Conservation (phyloP, 1,140 invertebrate species). For the Neodiprion pinetum region DNA sequence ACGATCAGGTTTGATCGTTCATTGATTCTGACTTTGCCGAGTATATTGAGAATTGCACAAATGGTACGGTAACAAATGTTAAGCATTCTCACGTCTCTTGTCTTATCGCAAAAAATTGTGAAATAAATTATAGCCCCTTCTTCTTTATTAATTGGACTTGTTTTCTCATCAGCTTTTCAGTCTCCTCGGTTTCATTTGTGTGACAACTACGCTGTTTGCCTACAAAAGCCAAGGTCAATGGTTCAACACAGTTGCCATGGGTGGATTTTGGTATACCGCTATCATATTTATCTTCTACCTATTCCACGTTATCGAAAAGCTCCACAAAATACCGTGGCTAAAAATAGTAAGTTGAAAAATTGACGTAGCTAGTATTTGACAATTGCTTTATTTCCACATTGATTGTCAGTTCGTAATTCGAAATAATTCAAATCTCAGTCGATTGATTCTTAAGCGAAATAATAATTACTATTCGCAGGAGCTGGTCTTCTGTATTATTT, state of each 20-base stretch:
- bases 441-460: not conserved
- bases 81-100: conserved; percentile 17
- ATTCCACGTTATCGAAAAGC: conserved; percentile 86
- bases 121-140: conserved; percentile 16
- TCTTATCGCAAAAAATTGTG: conserved; percentile 2
- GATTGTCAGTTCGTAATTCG: too few species aligned
- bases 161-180: conserved; percentile 71
- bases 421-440: too few species aligned
- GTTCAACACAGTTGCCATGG: conserved; percentile 85
- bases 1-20: conserved; percentile 75
- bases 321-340: conserved; percentile 86
- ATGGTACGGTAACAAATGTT: conserved; percentile 70
- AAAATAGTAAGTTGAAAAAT: conserved; percentile 72
- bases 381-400: too few species aligned
- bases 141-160: conserved; percentile 25
- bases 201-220: conserved; percentile 67
- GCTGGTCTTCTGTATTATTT: conserved; percentile 75
- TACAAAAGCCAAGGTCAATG: conserved; percentile 67
- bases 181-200: conserved; percentile 85
- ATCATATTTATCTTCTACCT: conserved; percentile 82
- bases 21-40: conserved; percentile 76
- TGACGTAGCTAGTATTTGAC: too few species aligned
- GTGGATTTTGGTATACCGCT: conserved; percentile 85
- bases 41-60: conserved; percentile 79
- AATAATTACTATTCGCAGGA: conserved; percentile 62